These are phyloP conservation scores for Perca fluviatilis DNA, from an alignment of 2,113 vertebrate genomes.

Conservation along the genomic window DNA sequence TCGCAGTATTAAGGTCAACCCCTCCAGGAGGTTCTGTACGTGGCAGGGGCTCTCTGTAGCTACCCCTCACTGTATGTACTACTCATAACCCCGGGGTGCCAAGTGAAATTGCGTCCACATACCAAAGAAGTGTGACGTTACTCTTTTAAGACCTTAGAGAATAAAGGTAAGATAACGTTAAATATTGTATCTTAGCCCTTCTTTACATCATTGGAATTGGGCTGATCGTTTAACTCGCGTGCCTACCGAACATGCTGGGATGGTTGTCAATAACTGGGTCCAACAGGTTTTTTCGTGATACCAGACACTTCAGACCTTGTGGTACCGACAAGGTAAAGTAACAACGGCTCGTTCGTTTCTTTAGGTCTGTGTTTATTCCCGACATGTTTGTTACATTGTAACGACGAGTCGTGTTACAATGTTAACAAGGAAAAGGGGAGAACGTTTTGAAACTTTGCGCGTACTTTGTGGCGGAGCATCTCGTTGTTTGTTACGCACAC, in stretches of 20 bases:
- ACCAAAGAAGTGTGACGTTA: background rate
- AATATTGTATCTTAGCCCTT: rapidly evolving
- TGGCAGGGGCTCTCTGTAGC: slow-evolving; percentile 72
- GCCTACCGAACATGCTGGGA: slow-evolving; percentile 51
- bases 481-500: background rate
- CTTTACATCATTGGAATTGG: background rate
- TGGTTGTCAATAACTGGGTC: slow-evolving; percentile 44
- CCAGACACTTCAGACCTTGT: background rate
- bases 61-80: slow-evolving; percentile 36
- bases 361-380: background rate
- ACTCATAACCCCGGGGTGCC: slow-evolving; percentile 22
- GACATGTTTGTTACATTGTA: background rate
- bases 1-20: slow-evolving; percentile 34
- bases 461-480: slow-evolving; percentile 35
- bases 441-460: slow-evolving; percentile 65
- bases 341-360: rapidly evolving
- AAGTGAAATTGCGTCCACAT: slow-evolving; percentile 2
- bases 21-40: slow-evolving; percentile 74
- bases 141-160: background rate
- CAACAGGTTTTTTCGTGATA: slow-evolving; percentile 8
- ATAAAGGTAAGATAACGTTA: slow-evolving; percentile 57
- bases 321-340: background rate
- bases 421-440: background rate
- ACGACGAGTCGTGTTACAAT: background rate
- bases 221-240: background rate